These are phyloP conservation scores for Notodonta ziczac DNA, from an alignment of 2,888 invertebrate genomes.

Conservation along the genomic window DNA sequence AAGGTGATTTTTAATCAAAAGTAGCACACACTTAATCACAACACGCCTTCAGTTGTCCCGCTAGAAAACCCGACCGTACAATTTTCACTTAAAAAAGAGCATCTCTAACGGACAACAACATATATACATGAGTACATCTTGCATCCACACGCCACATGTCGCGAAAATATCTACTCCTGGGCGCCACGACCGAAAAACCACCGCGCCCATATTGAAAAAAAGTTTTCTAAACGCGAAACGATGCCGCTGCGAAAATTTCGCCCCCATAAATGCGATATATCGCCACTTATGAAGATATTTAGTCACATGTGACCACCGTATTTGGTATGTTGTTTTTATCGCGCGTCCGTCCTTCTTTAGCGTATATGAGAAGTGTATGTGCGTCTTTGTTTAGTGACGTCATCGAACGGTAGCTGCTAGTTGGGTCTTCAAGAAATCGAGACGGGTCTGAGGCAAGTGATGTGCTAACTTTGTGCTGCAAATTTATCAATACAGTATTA, in stretches of 20 bases:
- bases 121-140: conserved; percentile 40
- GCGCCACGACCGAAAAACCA: conserved; percentile 36
- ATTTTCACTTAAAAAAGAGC: conserved; percentile 38
- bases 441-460: conserved; percentile 3
- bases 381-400: conserved; percentile 68
- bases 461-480: background rate
- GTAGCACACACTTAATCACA: conserved; percentile 2
- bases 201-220: conserved; percentile 33
- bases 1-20: background rate
- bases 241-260: conserved; percentile 55
- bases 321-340: conserved; percentile 79
- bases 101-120: conserved; percentile 35
- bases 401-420: conserved; percentile 67
- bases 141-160: conserved; percentile 58
- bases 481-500: background rate
- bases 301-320: conserved; percentile 79
- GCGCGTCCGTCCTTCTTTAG: conserved; percentile 47
- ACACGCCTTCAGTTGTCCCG: conserved; percentile 20
- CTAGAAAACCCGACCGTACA: conserved; percentile 28
- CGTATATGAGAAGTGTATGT: conserved; percentile 19
- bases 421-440: conserved; percentile 40
- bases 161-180: conserved; percentile 54
- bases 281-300: conserved; percentile 70
- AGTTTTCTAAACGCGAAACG: conserved; percentile 54
- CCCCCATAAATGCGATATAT: conserved; percentile 51